Conservation (phyloP, 2,888 invertebrate species). For the Mamestra brassicae region DNA sequence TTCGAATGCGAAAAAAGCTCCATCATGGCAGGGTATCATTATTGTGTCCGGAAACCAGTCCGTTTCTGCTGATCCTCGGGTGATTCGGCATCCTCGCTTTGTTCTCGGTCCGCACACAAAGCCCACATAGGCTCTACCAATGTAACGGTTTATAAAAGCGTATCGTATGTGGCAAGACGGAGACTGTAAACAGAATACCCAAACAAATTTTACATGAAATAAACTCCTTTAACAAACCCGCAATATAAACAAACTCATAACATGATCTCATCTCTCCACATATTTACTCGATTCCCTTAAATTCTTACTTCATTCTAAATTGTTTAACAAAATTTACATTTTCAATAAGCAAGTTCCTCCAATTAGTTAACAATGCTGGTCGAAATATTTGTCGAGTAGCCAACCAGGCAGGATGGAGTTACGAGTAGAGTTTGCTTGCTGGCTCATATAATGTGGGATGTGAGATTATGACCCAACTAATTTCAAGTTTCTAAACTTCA, state of each 20-base stretch:
- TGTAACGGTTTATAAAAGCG: neutral
- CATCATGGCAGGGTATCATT: constrained; percentile 22
- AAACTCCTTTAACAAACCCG: constrained; percentile 11
- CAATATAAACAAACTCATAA: constrained; percentile 35
- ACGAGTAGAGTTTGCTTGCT: constrained; percentile 68
- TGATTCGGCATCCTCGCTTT: constrained; percentile 28
- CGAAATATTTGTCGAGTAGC: constrained; percentile 64
- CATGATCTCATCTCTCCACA: constrained; percentile 30
- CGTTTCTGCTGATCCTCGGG: constrained; percentile 20
- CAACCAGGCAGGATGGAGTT: constrained; percentile 60
- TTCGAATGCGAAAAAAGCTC: constrained; percentile 23
- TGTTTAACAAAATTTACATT: constrained; percentile 60
- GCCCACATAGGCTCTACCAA: neutral
- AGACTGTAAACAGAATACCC: constrained; percentile 10
- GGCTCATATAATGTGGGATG: constrained; percentile 76
- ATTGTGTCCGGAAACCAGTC: constrained; percentile 22
- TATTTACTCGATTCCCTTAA: constrained; percentile 40
- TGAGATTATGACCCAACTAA: constrained; percentile 85
- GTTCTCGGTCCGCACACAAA: constrained; percentile 30
- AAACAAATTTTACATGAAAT: constrained; percentile 19
- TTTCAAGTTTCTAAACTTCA: constrained; percentile 88
- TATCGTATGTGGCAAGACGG: neutral
- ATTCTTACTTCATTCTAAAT: constrained; percentile 52
- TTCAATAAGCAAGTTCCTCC: constrained; percentile 66
- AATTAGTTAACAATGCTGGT: constrained; percentile 70